Base-by-base conservation (phyloP, 2,888 invertebrate species). In the Gryllus longicercus region DNA sequence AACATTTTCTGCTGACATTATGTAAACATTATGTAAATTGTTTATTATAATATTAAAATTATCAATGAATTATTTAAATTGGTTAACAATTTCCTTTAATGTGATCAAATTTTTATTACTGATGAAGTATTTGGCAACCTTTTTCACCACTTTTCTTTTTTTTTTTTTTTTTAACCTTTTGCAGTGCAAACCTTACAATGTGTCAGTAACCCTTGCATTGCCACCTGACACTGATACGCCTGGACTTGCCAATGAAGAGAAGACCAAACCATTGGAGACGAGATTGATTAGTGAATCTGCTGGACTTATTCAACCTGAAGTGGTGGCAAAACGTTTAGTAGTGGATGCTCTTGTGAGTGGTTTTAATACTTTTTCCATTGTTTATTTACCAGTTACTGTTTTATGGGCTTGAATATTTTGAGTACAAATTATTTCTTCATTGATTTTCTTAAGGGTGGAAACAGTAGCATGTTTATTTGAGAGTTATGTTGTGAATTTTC, bases 161-260 rank as follows among this genome's bases (percentile, higher is more conserved):
- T 21, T 21, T 21, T 21, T 21, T 21, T 21, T 21, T 21, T 16
- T 75, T 75, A 1, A 75, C 12, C 16, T 14, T 76, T 81, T 82
- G 11, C 82, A 89, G 89, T 84, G 88, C 80, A 90, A 91, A 74
- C 94, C 95, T 1, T 93, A 94, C 84, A 93, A 94, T 81, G 91
- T 99, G 0, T 90, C 92, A 18, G 92, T 99, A 0, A 98, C 97
- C 2, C 85, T 98, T 25, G 92, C 95, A 2, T 91, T 95, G 84
- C 99, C 99, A 3, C 96, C 98, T 0, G 99, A 99, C 85, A 99
- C 99, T 0, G 96, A 99, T 85, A 99, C 99, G 0, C 98, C 99
- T 18, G 99, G 99, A 21, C 96, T 95, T 87, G 93, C 92, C 82
- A 90, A 91, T 83, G 99, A 99, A 87, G 93, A 96, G 84, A 90